These are phyloP conservation scores for Indri indri DNA, from an alignment of 2,113 vertebrate genomes.

Conservation along the genomic window DNA sequence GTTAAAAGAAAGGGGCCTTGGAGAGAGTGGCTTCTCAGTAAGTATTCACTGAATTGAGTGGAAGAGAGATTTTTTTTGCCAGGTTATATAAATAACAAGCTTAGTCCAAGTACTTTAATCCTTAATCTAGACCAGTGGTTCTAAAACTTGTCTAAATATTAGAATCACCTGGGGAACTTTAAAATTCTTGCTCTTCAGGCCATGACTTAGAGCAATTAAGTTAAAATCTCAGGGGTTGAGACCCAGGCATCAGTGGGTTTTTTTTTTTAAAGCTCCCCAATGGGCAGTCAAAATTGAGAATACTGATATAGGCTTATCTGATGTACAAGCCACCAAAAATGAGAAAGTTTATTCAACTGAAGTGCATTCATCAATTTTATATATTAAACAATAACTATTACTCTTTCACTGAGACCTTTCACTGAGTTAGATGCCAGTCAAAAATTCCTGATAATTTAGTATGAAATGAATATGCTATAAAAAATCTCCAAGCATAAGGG, in stretches of 20 bases:
- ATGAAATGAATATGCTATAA: background rate
- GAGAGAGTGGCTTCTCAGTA: background rate
- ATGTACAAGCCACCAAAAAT: background rate
- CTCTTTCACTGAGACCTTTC: background rate
- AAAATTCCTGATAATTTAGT: background rate
- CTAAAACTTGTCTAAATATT: conserved; percentile 9
- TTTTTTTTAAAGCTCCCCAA: background rate
- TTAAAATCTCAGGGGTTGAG: background rate
- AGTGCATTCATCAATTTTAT: background rate
- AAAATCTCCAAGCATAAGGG: background rate
- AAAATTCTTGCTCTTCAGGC: background rate
- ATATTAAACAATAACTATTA: background rate
- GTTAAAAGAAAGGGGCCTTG: background rate
- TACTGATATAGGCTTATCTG: background rate
- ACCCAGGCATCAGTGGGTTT: background rate
- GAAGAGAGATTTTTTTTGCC: background rate
- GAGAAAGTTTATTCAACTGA: background rate
- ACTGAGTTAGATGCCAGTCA: background rate
- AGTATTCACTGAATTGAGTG: background rate
- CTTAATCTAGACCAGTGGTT: conserved; percentile 31
- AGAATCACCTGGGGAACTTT: conserved; percentile 32
- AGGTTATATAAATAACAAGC: conserved; percentile 24
- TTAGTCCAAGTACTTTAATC: conserved; percentile 38
- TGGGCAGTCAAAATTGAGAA: background rate
- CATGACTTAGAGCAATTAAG: background rate